phyloP scores from a whole-genome alignment of 2,113 vertebrate genomes.

The Lepidothrix coronata region DNA sequence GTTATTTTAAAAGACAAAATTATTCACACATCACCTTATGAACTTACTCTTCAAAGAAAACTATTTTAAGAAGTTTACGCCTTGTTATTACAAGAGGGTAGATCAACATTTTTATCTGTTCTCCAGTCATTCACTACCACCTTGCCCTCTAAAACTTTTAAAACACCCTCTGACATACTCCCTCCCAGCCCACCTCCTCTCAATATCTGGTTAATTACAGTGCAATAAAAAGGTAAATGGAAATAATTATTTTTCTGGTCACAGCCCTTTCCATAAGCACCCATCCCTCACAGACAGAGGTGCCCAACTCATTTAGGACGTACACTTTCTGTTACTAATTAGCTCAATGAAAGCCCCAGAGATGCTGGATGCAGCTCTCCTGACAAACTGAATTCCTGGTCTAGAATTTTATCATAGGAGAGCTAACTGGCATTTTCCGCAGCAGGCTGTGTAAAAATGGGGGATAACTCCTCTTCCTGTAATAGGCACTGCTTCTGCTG shows the following conservation, averaged over 20 bases:
- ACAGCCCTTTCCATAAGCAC: not conserved
- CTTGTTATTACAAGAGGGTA: not conserved
- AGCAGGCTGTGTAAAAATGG: not conserved
- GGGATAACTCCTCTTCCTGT: fast-evolving
- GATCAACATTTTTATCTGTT: not conserved
- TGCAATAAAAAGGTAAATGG: not conserved
- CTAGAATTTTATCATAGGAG: not conserved
- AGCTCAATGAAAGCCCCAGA: not conserved
- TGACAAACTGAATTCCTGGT: not conserved
- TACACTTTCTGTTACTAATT: not conserved
- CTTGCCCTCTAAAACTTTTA: not conserved
- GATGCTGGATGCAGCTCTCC: not conserved
- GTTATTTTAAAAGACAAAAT: not conserved
- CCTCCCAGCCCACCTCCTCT: not conserved
- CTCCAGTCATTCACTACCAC: not conserved
- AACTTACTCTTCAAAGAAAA: not conserved
- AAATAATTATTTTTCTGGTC: not conserved
- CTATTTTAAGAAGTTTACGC: not conserved
- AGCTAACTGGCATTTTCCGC: not conserved
- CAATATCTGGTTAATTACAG: not conserved
- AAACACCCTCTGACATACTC: not conserved
- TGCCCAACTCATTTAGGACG: not conserved
- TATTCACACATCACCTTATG: not conserved
- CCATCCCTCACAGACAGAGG: not conserved
- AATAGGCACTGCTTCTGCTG: not conserved